Conservation (phyloP, 2,888 invertebrate genomes). For the Cryptophagus acutangulus region DNA sequence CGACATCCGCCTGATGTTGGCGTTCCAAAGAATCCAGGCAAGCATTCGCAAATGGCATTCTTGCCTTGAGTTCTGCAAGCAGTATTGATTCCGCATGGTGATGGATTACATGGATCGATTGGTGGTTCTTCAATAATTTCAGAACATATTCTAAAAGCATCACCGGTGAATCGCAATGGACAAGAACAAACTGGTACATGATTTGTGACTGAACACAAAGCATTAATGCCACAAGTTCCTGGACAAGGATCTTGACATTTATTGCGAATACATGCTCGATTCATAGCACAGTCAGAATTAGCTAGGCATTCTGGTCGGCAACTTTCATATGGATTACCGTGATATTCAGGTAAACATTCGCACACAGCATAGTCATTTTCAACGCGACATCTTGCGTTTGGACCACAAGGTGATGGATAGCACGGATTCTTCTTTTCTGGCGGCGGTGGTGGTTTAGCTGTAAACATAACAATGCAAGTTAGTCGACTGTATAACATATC, state of each 20-base stretch:
- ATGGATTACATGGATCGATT: constrained; percentile 51
- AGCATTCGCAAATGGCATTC: constrained; percentile 67
- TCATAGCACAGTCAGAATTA: constrained; percentile 78
- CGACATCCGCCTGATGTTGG: constrained; percentile 68
- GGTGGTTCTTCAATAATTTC: constrained; percentile 38
- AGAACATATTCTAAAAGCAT: constrained; percentile 52
- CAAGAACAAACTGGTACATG: constrained; percentile 60
- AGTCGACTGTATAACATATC: not conserved
- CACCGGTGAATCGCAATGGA: constrained; percentile 51
- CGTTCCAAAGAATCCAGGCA: constrained; percentile 68
- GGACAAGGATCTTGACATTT: constrained; percentile 82
- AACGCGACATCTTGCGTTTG: constrained; percentile 72
- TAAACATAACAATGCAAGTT: too few relatives aligned
- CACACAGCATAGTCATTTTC: constrained; percentile 68
- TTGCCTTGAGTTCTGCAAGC: constrained; percentile 56
- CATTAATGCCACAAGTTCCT: constrained; percentile 77
- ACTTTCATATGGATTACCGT: constrained; percentile 70
- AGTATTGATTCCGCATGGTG: constrained; percentile 75
- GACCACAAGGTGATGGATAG: constrained; percentile 75
- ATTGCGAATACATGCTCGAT: constrained; percentile 74
- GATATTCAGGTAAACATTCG: constrained; percentile 66
- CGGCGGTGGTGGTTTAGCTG: constrained; percentile 46
- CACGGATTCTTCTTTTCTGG: constrained; percentile 60
- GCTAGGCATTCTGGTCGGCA: constrained; percentile 81
- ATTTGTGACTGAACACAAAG: constrained; percentile 70